Evolutionary conservation across 2,888 invertebrate genomes (phyloP), one percentile per base, ranked within the genome.

Genomic region (Tryphoninae sp.): DNA sequence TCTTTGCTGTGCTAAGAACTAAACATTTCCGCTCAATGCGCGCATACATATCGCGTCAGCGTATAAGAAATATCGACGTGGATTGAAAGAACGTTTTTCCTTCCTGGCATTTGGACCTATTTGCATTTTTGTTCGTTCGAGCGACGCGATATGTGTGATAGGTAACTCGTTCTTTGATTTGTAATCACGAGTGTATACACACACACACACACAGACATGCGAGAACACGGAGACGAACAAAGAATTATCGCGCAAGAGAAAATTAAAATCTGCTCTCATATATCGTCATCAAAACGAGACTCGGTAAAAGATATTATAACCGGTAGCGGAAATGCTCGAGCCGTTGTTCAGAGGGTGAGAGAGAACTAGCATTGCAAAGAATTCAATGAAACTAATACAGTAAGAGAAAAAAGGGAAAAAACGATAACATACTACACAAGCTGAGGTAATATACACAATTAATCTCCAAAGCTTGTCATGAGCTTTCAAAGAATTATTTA

Each of bases 1-100:
- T 88, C 85, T 87, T 88, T 85, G 88, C 86, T 86, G 84, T 87
- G 87, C 87, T 85, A 80, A 73, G 61, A 80, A 81, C 64, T 81
- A 83, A 84, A 87, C 79, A 86, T 88, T 86, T 88, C 84, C 84
- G 83, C 80, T 82, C 53, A 45, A 77, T 64, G 80, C 40, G 67
- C 53, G 68, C 67, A 73, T 61, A 59, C 65, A 55, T 67, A 58
- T 26, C 64, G 79, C 45, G 45, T 69, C 33, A 49, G 49, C 22
- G 49, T 26, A 19, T n/a, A 40, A 42, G 19, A 23, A 64, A 53
- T 13, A 8, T 11, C 26, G 13, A 42, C 55, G 55, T 22, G 23
- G 8, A 55, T 55, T 55, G 6, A 19, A 55, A 22, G 4, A 55
- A 68, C 58, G 19, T 76, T 65, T 75, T 75, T 45, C 13, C 19